A percentile compares a stretch with the other conserved stretches of the same genome.
These are phyloP conservation scores for Phrynosoma platyrhinos DNA, from an alignment of 2,113 vertebrate species.

Conservation along the genomic window DNA sequence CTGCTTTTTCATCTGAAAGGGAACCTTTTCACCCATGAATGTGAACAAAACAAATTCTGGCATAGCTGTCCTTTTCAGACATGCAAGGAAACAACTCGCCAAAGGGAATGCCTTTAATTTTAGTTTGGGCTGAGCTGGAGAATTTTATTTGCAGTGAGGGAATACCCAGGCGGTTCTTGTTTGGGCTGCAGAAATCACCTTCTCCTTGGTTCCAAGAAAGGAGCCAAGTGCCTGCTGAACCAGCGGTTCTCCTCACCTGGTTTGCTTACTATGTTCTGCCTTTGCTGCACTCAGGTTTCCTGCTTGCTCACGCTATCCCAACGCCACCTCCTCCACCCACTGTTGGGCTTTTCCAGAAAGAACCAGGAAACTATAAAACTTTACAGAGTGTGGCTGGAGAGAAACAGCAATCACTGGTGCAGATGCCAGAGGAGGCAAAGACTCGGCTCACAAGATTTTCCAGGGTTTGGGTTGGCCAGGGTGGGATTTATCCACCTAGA, in stretches of 20 bases:
- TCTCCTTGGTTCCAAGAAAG: neutral
- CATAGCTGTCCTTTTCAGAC: neutral
- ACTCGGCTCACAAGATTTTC: constrained; percentile 74
- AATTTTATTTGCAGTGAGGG: neutral
- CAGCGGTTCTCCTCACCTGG: constrained; percentile 2
- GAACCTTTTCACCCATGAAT: neutral
- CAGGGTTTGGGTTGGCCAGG: constrained; percentile 71
- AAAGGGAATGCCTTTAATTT: neutral
- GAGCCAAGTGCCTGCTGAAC: neutral
- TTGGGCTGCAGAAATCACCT: neutral
- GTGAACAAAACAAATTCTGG: neutral
- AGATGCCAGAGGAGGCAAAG: constrained; percentile 69
- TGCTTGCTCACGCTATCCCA: constrained; percentile 14
- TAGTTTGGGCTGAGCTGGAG: neutral
- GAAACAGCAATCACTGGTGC: constrained; percentile 71
- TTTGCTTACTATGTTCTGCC: rapidly evolving
- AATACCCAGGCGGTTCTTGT: rapidly evolving
- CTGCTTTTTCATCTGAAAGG: neutral
- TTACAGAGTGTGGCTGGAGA: constrained; percentile 77
- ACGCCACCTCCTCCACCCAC: constrained; percentile 8
- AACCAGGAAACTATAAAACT: constrained; percentile 78
- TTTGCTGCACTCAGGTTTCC: constrained; percentile 40
- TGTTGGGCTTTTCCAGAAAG: constrained; percentile 62
- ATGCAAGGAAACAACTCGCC: neutral
- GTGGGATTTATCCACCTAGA: constrained; percentile 73